phyloP scores from a whole-genome alignment of 2,113 vertebrate genomes.

The Misgurnus mizolepis region DNA sequence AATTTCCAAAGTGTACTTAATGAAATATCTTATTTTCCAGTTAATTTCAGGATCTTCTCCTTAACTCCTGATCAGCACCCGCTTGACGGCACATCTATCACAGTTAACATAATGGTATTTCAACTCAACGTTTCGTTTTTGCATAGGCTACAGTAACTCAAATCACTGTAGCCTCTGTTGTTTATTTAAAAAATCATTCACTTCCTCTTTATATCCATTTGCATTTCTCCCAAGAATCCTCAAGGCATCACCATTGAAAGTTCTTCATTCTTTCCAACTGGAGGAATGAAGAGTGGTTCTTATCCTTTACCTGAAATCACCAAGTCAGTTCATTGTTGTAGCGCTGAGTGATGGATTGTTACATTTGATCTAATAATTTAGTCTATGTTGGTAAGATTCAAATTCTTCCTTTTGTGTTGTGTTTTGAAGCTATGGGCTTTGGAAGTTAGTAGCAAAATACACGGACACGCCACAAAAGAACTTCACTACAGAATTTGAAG shows the following conservation, averaged over 20 bases:
- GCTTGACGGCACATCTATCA: constrained; percentile 50
- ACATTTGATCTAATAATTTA: too few relatives aligned
- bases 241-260: constrained; percentile 11
- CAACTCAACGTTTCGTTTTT: neutral
- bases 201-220: too few relatives aligned
- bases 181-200: too few relatives aligned
- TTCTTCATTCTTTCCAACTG: neutral
- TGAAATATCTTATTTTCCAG: constrained; percentile 46
- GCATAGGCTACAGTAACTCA: too few relatives aligned
- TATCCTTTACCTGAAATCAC: neutral
- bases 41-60: constrained; percentile 71
- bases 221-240: constrained; percentile 3
- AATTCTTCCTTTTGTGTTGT: too few relatives aligned
- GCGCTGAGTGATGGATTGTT: too few relatives aligned
- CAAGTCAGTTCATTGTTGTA: neutral
- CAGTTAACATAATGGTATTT: constrained; percentile 67
- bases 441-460: constrained; percentile 69
- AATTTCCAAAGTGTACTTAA: too few relatives aligned
- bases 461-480: constrained; percentile 60
- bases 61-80: constrained; percentile 65
- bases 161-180: too few relatives aligned
- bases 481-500: constrained; percentile 69
- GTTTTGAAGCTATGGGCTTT: constrained; percentile 60
- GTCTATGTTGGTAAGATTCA: too few relatives aligned
- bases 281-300: neutral